Percentiles rank a stretch among this genome's conserved stretches.
phyloP scores from a whole-genome alignment of 2,113 vertebrate species.

The Ariopsis seemanni region DNA sequence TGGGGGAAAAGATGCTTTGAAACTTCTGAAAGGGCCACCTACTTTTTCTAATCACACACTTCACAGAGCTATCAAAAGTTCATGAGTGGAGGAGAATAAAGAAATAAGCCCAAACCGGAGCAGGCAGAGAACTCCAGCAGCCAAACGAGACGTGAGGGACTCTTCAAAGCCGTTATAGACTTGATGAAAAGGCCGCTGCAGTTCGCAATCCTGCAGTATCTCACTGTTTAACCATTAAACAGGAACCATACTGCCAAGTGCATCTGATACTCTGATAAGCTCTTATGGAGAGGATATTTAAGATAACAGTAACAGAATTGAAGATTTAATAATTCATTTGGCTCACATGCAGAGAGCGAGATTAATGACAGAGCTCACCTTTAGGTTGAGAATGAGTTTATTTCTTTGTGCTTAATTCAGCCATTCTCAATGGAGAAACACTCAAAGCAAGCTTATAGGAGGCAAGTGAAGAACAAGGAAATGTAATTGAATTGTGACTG shows the following conservation, averaged over 20 bases:
- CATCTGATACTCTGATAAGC: conserved; percentile 9
- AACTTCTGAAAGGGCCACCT: conserved; percentile 35
- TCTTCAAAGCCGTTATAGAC: conserved; percentile 35
- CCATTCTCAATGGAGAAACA: conserved; percentile 55
- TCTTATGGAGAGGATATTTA: conserved; percentile 40
- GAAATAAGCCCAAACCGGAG: background rate
- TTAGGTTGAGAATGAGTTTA: conserved; percentile 62
- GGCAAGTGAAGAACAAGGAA: conserved; percentile 31
- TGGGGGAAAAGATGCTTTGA: conserved; percentile 36
- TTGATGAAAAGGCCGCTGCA: conserved; percentile 39
- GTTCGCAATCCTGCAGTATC: background rate
- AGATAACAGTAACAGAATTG: conserved; percentile 40
- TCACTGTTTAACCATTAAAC: background rate
- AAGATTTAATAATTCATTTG: conserved; percentile 61
- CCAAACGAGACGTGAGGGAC: conserved; percentile 49
- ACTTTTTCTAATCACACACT: conserved; percentile 56
- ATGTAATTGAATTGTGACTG: conserved; percentile 31
- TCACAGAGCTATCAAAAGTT: conserved; percentile 40
- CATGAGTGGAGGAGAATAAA: conserved; percentile 12
- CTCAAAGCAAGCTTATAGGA: conserved; percentile 50
- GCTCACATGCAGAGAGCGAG: conserved; percentile 60
- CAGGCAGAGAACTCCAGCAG: conserved; percentile 17
- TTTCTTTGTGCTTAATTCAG: conserved; percentile 66
- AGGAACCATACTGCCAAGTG: background rate
- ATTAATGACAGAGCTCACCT: conserved; percentile 61